Base-by-base conservation (phyloP, 2,888 invertebrate genomes). In the Perithous albicinctus region DNA sequence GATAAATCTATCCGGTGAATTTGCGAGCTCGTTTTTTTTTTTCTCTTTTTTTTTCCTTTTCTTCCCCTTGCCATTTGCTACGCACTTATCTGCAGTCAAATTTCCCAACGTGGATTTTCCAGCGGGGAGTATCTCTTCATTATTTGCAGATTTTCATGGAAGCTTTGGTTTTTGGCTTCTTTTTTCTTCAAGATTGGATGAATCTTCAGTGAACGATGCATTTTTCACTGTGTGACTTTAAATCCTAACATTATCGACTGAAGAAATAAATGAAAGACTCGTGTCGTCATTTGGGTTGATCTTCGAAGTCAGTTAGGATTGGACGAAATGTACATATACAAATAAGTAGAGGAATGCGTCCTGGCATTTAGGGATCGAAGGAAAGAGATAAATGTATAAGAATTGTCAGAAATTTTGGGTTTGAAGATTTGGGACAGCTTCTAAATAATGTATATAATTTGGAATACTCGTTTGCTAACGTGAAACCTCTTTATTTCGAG, bases 1-100 rank as follows among this genome's bases (percentile, higher is more conserved):
- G 74, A 81, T 81, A 81, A 81, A 81, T 81, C 81, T 64, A 78
- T 78, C 74, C 69, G 78, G 74, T 74, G 78, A 78, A 78, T n/a
- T 81, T 69, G 64, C 59, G 69, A 81, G 77, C 74, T 64, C 69
- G 54, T 51, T 61, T 54, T 72, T 66, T 54, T 73, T 69, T 23
- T 18, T n/a, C n/a, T n/a, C n/a, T n/a, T n/a, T n/a, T n/a, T n/a
- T n/a, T n/a, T n/a, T n/a, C n/a, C 4, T 66, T 66, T 43, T 67
- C 56, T 12, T 12, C 10, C 51, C 29, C 29, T 18, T 51, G 41
- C 43, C 41, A 54, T 56, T 61, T 43, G 32, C 32, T 63, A 38
- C 12, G 32, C 72, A 38, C 80, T 77, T 81, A 78, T 81, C 81
- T 70, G 64, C 48, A n/a, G 56, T 29, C 38, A 43, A 10, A 7